Percentiles rank a stretch among this genome's conserved stretches.
phyloP scores from a whole-genome alignment of 2,888 invertebrate species.

The Apodemia hepburni region DNA sequence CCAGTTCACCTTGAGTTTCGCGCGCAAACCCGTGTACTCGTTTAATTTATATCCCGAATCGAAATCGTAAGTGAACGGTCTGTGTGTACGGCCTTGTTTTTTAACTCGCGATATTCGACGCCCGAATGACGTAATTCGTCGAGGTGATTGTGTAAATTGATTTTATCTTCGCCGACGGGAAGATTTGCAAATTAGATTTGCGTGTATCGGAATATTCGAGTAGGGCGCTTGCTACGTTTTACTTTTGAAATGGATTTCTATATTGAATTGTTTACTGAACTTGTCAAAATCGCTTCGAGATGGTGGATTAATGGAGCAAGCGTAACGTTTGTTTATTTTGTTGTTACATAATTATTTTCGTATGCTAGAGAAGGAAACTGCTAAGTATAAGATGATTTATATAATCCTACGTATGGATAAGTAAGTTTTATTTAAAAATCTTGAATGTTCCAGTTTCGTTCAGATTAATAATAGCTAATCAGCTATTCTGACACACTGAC shows the following conservation, averaged over 20 bases:
- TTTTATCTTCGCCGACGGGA: conserved; percentile 46
- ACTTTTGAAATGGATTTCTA: conserved; percentile 7
- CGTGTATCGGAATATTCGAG: conserved; percentile 15
- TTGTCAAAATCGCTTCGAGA: conserved; percentile 9
- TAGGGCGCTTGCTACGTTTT: conserved; percentile 15
- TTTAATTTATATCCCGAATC: conserved; percentile 26
- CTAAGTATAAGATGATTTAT: too few relatives aligned
- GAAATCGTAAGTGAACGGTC: conserved; percentile 74
- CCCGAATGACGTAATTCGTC: conserved; percentile 60
- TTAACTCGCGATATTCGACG: conserved; percentile 59
- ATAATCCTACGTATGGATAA: too few relatives aligned
- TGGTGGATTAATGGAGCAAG: conserved; percentile 10
- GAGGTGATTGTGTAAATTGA: conserved; percentile 56
- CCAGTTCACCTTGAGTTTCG: conserved; percentile 71
- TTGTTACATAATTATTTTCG: not conserved
- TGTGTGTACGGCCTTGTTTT: conserved; percentile 64
- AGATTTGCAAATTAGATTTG: conserved; percentile 26
- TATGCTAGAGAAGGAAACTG: not conserved
- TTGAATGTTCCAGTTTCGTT: too few relatives aligned
- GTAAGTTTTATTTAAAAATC: too few relatives aligned
- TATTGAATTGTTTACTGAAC: conserved; percentile 11
- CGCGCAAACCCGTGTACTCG: conserved; percentile 34
- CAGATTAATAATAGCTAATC: too few relatives aligned
- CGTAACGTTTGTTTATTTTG: conserved; percentile 8
- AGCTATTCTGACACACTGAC: too few relatives aligned